phyloP scores from a whole-genome alignment of 2,888 invertebrate species.

The Pseudococcus viburni region DNA sequence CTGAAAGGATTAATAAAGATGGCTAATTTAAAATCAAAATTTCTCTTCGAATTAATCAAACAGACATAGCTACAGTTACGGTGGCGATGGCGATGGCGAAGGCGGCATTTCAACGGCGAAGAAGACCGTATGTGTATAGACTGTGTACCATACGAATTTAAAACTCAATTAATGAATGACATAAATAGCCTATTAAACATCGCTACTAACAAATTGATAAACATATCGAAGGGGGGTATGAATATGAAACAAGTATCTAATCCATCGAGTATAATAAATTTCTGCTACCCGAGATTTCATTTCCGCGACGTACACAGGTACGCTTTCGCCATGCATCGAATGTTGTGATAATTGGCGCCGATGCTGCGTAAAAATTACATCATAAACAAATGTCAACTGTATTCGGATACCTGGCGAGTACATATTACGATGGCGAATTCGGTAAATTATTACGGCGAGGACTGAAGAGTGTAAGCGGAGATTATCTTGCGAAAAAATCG shows the following conservation, averaged over 20 bases:
- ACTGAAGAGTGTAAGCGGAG: neutral
- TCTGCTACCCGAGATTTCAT: constrained; percentile 11
- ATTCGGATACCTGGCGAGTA: constrained; percentile 37
- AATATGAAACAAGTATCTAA: neutral
- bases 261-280: neutral
- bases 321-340: constrained; percentile 46
- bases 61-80: neutral
- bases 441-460: constrained; percentile 7
- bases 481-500: constrained; percentile 35
- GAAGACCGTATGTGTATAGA: neutral
- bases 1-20: neutral
- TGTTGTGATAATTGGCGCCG: constrained; percentile 15
- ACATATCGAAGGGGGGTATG: constrained; percentile 25
- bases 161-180: constrained; percentile 16
- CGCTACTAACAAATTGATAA: constrained; percentile 11
- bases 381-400: constrained; percentile 37
- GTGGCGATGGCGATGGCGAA: neutral
- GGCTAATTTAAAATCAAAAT: neutral
- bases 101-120: neutral
- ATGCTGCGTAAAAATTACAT: constrained; percentile 36
- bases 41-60: neutral
- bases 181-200: constrained; percentile 26
- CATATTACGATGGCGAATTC: constrained; percentile 13
- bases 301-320: neutral
- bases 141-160: neutral